A percentile compares a stretch with the other conserved stretches of the same genome.
Evolutionary conservation across 2,797 vertebrate genomes (phyloP).

Genomic region (Malacoctenus gilli): DNA sequence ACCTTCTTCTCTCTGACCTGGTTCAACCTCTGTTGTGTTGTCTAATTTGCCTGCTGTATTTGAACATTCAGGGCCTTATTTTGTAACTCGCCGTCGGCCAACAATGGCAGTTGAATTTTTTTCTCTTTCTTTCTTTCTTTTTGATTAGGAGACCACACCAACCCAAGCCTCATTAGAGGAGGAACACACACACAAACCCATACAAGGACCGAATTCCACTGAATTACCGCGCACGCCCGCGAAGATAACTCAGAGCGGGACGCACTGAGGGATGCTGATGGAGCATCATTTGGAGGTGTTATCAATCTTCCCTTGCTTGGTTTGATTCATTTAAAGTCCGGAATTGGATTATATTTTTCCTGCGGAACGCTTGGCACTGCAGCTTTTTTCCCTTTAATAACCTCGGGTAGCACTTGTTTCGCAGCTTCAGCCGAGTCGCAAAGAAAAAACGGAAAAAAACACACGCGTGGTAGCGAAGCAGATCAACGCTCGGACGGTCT

Average conservation of each 20-base stretch:
- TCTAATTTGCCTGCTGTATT: slow-evolving; percentile 42
- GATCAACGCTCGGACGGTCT: too few relatives aligned
- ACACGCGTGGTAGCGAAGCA: too few relatives aligned
- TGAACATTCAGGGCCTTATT: slow-evolving; percentile 53
- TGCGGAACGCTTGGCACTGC: too few relatives aligned
- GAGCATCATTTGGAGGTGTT: slow-evolving; percentile 1
- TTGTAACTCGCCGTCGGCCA: slow-evolving; percentile 47
- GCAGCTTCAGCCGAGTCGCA: too few relatives aligned
- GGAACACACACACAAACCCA: slow-evolving; percentile 26
- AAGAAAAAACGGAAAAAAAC: too few relatives aligned
- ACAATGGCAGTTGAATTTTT: slow-evolving; percentile 47
- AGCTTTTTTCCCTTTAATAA: too few relatives aligned
- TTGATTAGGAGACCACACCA: slow-evolving; percentile 39
- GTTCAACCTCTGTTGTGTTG: slow-evolving; percentile 49
- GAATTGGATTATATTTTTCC: too few relatives aligned
- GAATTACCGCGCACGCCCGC: neutral
- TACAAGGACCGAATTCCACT: slow-evolving; percentile 40
- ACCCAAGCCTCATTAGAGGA: slow-evolving; percentile 62
- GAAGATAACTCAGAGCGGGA: neutral
- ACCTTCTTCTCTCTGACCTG: slow-evolving; percentile 55
- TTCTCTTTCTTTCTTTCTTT: slow-evolving; percentile 33
- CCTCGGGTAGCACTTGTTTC: neutral
- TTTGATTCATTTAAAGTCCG: too few relatives aligned
- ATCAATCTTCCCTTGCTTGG: neutral
- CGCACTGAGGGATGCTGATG: neutral